Evolutionary conservation across 2,797 vertebrate genomes (phyloP), one percentile per base, ranked within the genome.

Genomic region (Acrossocheilus fasciatus): DNA sequence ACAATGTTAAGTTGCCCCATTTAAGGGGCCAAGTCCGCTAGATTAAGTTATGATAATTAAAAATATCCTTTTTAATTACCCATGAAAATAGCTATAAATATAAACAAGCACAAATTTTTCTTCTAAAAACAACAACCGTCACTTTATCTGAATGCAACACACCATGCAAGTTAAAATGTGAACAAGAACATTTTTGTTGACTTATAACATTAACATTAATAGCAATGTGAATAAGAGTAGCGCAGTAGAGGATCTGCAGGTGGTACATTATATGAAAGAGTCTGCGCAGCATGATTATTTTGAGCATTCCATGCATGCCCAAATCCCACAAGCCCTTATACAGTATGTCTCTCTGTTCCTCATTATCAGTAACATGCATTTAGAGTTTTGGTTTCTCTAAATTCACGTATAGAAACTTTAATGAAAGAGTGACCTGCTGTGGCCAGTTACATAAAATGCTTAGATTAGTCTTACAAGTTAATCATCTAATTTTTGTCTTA

Each of bases 301-400:
- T 59, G 39, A 52, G 78, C 77, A 81, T 64, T 74, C 43, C 54
- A 64, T 81, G 54, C 77, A 66, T 74, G 15, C 41, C 39, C 43
- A 41, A 23, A 70, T 50, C 77, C 68, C 30, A 81, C 77, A 62
- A 81, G 8, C 26, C 20, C 17, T 57, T 52, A 54, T 26, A 36
- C 34, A 3, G 34, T 36, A 52, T 78, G 6, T 59, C 18, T 78
- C 30, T 72, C 12, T 86, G 52, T 45, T 70, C 14, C 2, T 54
- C 23, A 34, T 10, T 54, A 54, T 54, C 84, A 45, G 34, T 69
- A 17, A 79, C 47, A 62, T 12, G 18, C 6, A 34, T 85, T 85
- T 68, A 12, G 18, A 34, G 26, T n/a, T 72, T 36, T 8, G 36
- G 26, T 57, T 73, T 17, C 74, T 64, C 26, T 20, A 43, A 73